Evolutionary conservation across 2,888 invertebrate genomes (phyloP).

Genomic region (Tachystola acroxantha): DNA sequence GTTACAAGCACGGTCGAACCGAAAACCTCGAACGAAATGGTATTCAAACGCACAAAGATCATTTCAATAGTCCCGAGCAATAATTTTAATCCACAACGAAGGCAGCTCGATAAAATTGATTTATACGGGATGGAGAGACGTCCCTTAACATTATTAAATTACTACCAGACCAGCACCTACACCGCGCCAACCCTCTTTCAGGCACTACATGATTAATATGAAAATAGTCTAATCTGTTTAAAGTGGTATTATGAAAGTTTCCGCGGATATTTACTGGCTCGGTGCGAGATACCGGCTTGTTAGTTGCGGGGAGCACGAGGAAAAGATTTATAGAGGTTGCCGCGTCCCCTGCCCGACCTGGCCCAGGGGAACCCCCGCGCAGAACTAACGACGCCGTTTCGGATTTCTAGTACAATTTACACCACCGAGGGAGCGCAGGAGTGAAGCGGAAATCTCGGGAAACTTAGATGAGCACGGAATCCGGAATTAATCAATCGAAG

Average conservation of each 20-base stretch:
- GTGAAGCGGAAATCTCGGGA: slow-evolving; percentile 53
- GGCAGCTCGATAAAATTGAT: slow-evolving; percentile 57
- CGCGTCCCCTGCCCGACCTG: slow-evolving; percentile 54
- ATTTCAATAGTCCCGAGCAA: slow-evolving; percentile 25
- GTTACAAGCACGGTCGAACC: neutral
- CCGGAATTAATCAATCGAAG: slow-evolving; percentile 54
- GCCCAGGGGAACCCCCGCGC: slow-evolving; percentile 62
- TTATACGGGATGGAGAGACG: slow-evolving; percentile 50
- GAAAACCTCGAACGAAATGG: slow-evolving; percentile 2
- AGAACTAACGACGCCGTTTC: slow-evolving; percentile 72
- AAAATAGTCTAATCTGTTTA: slow-evolving; percentile 62
- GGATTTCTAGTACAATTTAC: slow-evolving; percentile 73
- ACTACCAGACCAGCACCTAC: slow-evolving; percentile 33
- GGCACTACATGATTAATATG: slow-evolving; percentile 54
- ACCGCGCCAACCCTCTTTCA: slow-evolving; percentile 42
- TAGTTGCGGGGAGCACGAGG: slow-evolving; percentile 64
- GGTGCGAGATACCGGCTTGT: slow-evolving; percentile 50
- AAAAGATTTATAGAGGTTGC: slow-evolving; percentile 74
- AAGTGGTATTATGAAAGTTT: slow-evolving; percentile 63
- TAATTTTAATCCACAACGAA: slow-evolving; percentile 48
- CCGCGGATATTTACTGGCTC: slow-evolving; percentile 52
- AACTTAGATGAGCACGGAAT: slow-evolving; percentile 55
- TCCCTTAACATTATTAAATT: slow-evolving; percentile 60
- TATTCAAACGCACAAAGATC: slow-evolving; percentile 8
- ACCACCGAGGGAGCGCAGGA: slow-evolving; percentile 43